phyloP scores from a whole-genome alignment of 1,140 invertebrate species.

The Paracyclopina nana region DNA sequence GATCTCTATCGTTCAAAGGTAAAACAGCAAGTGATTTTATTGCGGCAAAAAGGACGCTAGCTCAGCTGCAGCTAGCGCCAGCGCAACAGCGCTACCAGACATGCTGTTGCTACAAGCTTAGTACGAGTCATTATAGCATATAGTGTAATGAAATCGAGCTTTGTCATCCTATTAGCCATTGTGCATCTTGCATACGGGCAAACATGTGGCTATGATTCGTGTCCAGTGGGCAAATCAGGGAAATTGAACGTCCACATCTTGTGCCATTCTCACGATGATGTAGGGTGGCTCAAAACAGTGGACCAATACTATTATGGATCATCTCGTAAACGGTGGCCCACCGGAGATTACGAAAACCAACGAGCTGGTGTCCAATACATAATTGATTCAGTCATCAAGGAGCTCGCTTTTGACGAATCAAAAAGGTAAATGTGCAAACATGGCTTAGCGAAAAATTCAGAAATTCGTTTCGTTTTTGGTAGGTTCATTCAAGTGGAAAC shows the following conservation, averaged over 20 bases:
- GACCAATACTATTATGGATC: conserved; percentile 38
- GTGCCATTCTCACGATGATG: conserved; percentile 34
- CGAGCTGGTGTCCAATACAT: conserved; percentile 78
- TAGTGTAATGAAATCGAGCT: too few relatives aligned
- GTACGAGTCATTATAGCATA: too few relatives aligned
- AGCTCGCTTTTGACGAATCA: conserved; percentile 35
- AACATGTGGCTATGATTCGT: conserved; percentile 20
- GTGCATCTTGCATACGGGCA: too few relatives aligned
- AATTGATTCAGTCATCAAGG: conserved; percentile 60
- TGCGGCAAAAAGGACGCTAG: too few relatives aligned
- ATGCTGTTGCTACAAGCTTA: too few relatives aligned
- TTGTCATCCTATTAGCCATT: too few relatives aligned
- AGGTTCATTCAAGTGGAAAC: conserved; percentile 46
- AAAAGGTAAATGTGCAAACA: conserved; percentile 29
- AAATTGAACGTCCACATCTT: conserved; percentile 33
- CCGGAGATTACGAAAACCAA: conserved; percentile 44
- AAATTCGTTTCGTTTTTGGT: neutral
- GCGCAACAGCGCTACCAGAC: too few relatives aligned
- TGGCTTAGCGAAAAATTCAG: conserved; percentile 22
- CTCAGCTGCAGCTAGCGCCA: too few relatives aligned
- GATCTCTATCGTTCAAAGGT: too few relatives aligned
- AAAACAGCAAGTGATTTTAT: too few relatives aligned
- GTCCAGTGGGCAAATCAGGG: conserved; percentile 21
- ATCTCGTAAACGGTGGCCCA: conserved; percentile 38
- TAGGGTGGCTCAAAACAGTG: conserved; percentile 40